Percentiles rank a stretch among this genome's conserved stretches.
Evolutionary conservation across 2,113 vertebrate genomes (phyloP).

Genomic region (Mobula hypostoma): DNA sequence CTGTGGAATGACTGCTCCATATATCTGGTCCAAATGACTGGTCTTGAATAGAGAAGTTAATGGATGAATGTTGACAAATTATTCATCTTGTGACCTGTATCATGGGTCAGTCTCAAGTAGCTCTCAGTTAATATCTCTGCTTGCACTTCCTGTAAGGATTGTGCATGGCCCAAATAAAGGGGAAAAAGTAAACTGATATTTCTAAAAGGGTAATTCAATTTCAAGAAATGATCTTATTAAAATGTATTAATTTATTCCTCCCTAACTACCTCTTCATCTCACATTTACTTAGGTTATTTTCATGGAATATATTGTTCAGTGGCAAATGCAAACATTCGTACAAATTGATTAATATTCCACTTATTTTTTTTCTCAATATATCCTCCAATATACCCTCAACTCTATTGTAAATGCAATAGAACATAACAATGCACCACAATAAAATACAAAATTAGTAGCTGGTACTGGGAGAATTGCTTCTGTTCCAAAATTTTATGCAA

Average conservation of each 20-base stretch:
- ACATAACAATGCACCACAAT: background rate
- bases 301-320: background rate
- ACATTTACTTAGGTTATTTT: background rate
- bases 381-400: background rate
- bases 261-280: background rate
- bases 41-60: background rate
- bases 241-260: background rate
- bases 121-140: background rate
- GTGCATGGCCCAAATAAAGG: background rate
- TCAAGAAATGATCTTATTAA: background rate
- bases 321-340: background rate
- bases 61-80: background rate
- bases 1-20: background rate
- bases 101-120: background rate
- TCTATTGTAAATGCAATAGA: background rate
- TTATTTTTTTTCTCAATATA: background rate
- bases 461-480: background rate
- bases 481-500: slow-evolving; percentile 30
- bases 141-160: background rate
- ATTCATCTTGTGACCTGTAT: background rate
- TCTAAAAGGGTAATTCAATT: slow-evolving; percentile 1
- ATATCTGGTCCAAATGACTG: background rate
- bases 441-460: background rate
- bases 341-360: background rate
- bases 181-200: background rate